Evolutionary conservation across 2,888 invertebrate genomes (phyloP).

Genomic region (Allygus modestus): DNA sequence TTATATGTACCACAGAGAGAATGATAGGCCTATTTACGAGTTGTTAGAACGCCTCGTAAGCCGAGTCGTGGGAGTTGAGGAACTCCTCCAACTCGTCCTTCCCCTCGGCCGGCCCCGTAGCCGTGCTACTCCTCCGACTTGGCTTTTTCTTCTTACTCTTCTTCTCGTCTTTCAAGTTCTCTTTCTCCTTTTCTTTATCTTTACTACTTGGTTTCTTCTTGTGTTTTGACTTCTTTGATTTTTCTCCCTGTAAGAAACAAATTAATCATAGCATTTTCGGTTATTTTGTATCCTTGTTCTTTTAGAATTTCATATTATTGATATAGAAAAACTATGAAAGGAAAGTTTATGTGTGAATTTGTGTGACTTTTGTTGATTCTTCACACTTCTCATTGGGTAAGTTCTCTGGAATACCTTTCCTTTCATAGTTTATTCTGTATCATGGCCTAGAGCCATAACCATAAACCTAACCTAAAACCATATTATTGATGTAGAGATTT

Average conservation of each 20-base stretch:
- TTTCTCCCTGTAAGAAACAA: constrained; percentile 75
- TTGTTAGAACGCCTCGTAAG: constrained; percentile 79
- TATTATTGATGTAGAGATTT: no score
- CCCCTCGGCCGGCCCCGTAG: constrained; percentile 65
- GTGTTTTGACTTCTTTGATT: constrained; percentile 76
- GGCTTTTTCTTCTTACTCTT: constrained; percentile 66
- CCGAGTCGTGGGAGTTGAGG: constrained; percentile 78
- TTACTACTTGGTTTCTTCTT: constrained; percentile 73
- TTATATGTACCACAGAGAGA: background rate
- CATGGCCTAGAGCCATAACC: no score
- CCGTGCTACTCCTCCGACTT: constrained; percentile 54
- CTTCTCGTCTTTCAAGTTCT: constrained; percentile 75
- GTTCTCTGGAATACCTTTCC: no score
- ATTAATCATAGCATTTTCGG: constrained; percentile 1
- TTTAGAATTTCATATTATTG: no score
- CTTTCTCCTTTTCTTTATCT: constrained; percentile 72
- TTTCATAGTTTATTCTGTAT: no score
- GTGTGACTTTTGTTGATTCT: no score
- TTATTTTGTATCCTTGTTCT: constrained; percentile 57
- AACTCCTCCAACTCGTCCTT: constrained; percentile 81
- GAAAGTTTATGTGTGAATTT: no score
- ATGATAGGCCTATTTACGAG: background rate
- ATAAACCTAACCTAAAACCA: no score
- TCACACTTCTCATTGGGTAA: no score
- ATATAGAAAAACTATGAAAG: no score